A percentile compares a stretch with the other conserved stretches of the same genome.
phyloP scores from a whole-genome alignment of 2,113 vertebrate species.

The Nycticorax nycticorax region DNA sequence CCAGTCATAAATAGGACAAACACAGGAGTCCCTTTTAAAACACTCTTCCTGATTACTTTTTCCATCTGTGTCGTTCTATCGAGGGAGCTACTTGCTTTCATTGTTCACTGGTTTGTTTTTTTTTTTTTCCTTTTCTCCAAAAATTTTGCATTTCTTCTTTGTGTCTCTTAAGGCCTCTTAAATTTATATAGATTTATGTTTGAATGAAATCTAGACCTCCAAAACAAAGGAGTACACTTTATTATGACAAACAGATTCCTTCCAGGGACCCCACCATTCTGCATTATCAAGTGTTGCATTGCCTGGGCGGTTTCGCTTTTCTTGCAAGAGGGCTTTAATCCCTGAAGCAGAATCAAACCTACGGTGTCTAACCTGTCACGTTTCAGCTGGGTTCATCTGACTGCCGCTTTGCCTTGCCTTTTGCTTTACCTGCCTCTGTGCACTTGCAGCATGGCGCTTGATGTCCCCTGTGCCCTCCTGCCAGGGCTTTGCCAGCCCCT shows the following conservation, averaged over 20 bases:
- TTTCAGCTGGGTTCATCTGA: background rate
- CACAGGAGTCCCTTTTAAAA: background rate
- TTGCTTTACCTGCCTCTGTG: background rate
- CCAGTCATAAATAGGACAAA: constrained; percentile 49
- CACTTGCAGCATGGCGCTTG: accelerated
- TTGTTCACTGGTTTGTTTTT: background rate
- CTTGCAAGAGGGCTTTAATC: background rate
- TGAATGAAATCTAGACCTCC: background rate
- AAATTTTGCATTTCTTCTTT: background rate
- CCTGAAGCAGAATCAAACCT: background rate
- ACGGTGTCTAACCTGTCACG: background rate
- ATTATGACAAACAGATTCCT: background rate
- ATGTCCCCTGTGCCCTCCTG: background rate
- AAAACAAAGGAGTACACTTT: background rate
- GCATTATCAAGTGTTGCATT: background rate
- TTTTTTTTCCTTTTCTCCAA: background rate
- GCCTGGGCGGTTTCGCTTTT: background rate
- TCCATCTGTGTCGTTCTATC: background rate
- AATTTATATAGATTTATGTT: background rate
- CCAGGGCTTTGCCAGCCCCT: background rate
- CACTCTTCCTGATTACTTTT: background rate
- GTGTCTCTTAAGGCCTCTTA: background rate
- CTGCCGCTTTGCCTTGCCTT: background rate
- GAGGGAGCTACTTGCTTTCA: background rate
- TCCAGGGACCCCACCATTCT: background rate